phyloP scores from a whole-genome alignment of 2,888 invertebrate genomes.

The Bedellia somnulentella region DNA sequence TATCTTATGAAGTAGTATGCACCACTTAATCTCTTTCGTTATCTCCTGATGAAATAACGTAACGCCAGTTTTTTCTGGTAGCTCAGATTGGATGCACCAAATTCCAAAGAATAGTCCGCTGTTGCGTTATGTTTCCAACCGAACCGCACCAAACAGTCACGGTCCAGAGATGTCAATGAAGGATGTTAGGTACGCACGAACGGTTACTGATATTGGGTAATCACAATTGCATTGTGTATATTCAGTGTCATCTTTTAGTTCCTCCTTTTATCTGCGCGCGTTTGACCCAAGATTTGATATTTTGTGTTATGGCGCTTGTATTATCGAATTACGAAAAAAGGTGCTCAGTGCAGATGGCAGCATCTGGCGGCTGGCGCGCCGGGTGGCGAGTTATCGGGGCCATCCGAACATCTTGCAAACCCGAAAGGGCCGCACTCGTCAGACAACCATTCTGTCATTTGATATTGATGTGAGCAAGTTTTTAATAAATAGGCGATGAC shows the following conservation, averaged over 20 bases:
- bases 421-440: conserved; percentile 4
- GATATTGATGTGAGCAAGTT: no score
- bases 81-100: no score
- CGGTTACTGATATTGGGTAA: conserved; percentile 17
- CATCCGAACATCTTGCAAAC: no score
- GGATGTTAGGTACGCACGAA: conserved; percentile 33
- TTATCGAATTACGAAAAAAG: conserved; percentile 1
- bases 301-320: not conserved
- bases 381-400: conserved; percentile 2
- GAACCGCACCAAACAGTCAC: no score
- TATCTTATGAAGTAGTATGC: no score
- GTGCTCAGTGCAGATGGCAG: no score
- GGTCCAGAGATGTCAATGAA: no score
- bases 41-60: no score
- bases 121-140: conserved; percentile 21
- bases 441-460: no score
- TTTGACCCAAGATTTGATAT: not conserved
- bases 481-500: no score
- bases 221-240: conserved; percentile 11
- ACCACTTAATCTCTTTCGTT: no score
- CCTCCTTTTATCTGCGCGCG: not conserved
- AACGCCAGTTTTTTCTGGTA: no score
- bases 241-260: not conserved
- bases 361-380: conserved; percentile 6
- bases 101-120: conserved; percentile 27